Evolutionary conservation across 2,888 invertebrate genomes (phyloP).

Genomic region (Rhagonycha fulva): DNA sequence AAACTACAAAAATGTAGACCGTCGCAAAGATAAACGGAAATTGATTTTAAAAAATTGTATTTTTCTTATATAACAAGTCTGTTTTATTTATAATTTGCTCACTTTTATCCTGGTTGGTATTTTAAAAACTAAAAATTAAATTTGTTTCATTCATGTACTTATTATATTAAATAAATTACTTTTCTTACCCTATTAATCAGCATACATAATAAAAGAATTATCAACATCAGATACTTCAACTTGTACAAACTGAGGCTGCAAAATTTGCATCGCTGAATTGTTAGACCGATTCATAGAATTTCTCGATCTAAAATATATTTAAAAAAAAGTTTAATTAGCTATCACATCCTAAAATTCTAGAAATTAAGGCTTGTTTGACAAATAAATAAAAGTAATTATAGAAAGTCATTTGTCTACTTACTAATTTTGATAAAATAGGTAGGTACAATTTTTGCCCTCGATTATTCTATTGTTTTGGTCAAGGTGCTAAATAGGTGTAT

Average conservation of each 20-base stretch:
- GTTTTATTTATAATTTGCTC: background rate
- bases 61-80: background rate
- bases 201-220: slow-evolving; percentile 85
- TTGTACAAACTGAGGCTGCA: slow-evolving; percentile 71
- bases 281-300: slow-evolving; percentile 60
- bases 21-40: background rate
- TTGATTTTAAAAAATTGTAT: background rate
- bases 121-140: background rate
- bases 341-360: no score
- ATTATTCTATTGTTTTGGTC: no score
- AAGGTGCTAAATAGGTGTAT: no score
- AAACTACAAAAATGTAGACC: background rate
- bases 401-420: no score
- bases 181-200: slow-evolving; percentile 61
- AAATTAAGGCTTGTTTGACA: background rate
- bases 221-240: slow-evolving; percentile 75
- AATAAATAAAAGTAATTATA: background rate
- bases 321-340: background rate
- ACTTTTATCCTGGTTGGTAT: background rate
- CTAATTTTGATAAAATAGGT: no score
- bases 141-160: background rate
- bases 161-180: background rate
- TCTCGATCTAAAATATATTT: slow-evolving; percentile 58
- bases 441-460: no score
- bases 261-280: slow-evolving; percentile 58